Evolutionary conservation across 1,140 invertebrate species (phyloP).

Genomic region (Drosophila kurseongensis): DNA sequence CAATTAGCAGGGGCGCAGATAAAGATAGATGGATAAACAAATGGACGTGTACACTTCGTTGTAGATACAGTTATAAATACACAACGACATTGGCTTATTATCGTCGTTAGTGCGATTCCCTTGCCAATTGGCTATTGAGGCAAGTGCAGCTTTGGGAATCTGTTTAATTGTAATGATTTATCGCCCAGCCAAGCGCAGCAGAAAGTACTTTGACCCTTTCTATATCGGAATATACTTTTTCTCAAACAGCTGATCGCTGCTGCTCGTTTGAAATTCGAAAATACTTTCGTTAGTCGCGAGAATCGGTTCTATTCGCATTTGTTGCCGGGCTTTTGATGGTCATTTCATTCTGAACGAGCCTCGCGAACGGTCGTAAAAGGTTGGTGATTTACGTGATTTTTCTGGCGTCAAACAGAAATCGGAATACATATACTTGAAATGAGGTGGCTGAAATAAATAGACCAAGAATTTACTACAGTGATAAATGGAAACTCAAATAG

Average conservation of each 20-base stretch:
- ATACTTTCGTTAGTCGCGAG: constrained; percentile 50
- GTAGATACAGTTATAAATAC: constrained; percentile 21
- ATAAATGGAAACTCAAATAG: neutral
- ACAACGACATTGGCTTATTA: constrained; percentile 7
- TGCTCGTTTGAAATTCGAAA: constrained; percentile 44
- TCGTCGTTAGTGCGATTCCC: constrained; percentile 15
- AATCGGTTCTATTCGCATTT: constrained; percentile 24
- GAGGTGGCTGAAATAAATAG: constrained; percentile 4
- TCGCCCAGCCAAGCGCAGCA: constrained; percentile 31
- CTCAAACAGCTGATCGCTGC: constrained; percentile 32
- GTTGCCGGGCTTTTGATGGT: constrained; percentile 37
- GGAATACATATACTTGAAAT: constrained; percentile 8
- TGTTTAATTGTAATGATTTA: constrained; percentile 41
- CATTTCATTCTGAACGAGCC: constrained; percentile 40
- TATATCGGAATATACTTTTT: neutral
- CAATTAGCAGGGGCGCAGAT: constrained; percentile 51
- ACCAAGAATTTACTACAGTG: neutral
- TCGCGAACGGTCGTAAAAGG: constrained; percentile 21
- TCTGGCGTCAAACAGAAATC: neutral
- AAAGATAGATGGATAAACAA: constrained; percentile 34
- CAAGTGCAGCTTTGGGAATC: constrained; percentile 41
- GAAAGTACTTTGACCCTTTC: constrained; percentile 53
- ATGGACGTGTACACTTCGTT: constrained; percentile 4
- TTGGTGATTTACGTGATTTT: constrained; percentile 17
- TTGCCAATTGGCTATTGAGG: constrained; percentile 5